phyloP scores from a whole-genome alignment of 2,797 vertebrate genomes.

The Oophaga sylvatica region DNA sequence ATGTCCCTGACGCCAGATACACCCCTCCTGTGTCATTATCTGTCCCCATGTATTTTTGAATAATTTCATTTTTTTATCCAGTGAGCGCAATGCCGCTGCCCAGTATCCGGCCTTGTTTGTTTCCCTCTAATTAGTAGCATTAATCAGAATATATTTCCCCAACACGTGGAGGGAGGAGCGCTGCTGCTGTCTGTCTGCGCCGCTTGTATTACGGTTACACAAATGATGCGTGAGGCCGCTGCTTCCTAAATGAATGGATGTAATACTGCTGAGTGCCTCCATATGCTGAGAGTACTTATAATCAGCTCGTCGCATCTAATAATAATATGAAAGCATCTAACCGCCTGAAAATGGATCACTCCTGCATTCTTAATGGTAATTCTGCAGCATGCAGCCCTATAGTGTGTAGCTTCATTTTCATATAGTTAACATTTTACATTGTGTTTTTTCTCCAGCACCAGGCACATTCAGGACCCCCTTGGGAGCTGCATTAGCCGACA shows the following conservation, averaged over 20 bases:
- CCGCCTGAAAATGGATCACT: slow-evolving; percentile 16
- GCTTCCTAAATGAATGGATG: slow-evolving; percentile 34
- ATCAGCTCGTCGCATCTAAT: slow-evolving; percentile 29
- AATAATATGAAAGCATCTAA: slow-evolving; percentile 25
- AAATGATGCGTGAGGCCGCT: neutral
- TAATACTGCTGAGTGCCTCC: slow-evolving; percentile 32
- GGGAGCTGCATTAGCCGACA: neutral
- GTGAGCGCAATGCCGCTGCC: slow-evolving; percentile 49
- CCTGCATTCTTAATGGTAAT: slow-evolving; percentile 12
- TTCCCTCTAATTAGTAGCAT: slow-evolving; percentile 59
- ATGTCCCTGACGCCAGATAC: slow-evolving; percentile 47
- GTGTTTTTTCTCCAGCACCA: neutral
- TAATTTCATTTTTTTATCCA: slow-evolving; percentile 53
- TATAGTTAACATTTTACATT: slow-evolving; percentile 20
- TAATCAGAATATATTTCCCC: slow-evolving; percentile 57
- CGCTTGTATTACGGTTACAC: slow-evolving; percentile 9
- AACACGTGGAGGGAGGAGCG: slow-evolving; percentile 46
- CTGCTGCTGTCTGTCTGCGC: neutral
- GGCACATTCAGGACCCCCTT: neutral
- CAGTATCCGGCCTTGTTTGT: slow-evolving; percentile 58
- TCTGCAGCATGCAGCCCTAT: neutral
- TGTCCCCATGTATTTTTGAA: slow-evolving; percentile 44
- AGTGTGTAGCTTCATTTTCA: neutral
- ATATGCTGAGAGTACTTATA: slow-evolving; percentile 31
- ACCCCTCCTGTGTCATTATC: slow-evolving; percentile 52